Evolutionary conservation across 2,113 vertebrate species (phyloP), one percentile per base, ranked within the genome.

Genomic region (Thalassoma bifasciatum): DNA sequence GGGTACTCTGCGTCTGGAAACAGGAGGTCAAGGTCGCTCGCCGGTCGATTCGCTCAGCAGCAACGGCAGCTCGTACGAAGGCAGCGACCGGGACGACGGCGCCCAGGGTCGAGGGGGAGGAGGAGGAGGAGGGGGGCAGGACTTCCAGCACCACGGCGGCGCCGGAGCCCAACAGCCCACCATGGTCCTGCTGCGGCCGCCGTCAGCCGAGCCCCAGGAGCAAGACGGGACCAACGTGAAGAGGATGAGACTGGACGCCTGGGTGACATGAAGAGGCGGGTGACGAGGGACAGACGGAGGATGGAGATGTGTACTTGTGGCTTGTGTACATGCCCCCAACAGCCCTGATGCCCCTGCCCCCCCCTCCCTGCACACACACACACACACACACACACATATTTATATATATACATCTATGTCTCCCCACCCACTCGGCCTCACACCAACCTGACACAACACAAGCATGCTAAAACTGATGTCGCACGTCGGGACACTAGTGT

Each of bases 41-140:
- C 96, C 96, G 0, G 96, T 95, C 0, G 95, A 98, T 82, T 95
- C 96, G 92, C 97, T 98, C 89, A 97, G 96, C 94, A 98, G 96
- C 93, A 96, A 95, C 26, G 94, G 95, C 74, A 96, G 96, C 89
- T 95, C 97, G 44, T 98, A 96, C 21, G 97, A 98, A 8, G 95
- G 96, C 50, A 94, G 93, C n/a, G 97, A 98, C 89, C 93, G 96
- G 70, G 97, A 99, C 2, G 97, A 98, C 4, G 84, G 90, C 23
- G 42, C 66, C 70, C 91, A 89, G 49, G 81, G 85, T 4, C 66
- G 86, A 0, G 89, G 90, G 0, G 89, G 90, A 19, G 94, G 30
- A 30, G 30, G 30, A 3, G 30, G 30, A 30, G 30, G 30, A 30
- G 30, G 30, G 30, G 30, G 94, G 36, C 88, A 86, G 3, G 96